Percentiles rank a stretch among this genome's conserved stretches.
Evolutionary conservation across 2,797 vertebrate genomes (phyloP).

Genomic region (Platalea minor): DNA sequence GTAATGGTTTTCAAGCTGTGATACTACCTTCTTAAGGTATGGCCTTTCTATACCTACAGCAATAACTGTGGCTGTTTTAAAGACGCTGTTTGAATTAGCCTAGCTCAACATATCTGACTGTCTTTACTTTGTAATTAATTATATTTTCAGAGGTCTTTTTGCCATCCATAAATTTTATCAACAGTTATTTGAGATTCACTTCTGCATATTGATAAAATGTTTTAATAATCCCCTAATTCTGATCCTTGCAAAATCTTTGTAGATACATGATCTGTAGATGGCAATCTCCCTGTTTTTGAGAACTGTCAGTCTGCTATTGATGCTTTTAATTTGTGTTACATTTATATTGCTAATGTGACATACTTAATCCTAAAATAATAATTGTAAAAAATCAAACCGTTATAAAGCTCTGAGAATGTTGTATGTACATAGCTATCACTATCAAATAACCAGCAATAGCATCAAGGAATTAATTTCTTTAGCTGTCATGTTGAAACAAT

Average conservation of each 20-base stretch:
- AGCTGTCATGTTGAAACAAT: background rate
- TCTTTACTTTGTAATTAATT: background rate
- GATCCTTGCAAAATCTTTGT: background rate
- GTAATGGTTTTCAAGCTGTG: background rate
- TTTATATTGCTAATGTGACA: background rate
- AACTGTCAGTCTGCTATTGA: background rate
- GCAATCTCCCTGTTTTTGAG: background rate
- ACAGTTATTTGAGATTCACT: background rate
- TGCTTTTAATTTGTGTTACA: background rate
- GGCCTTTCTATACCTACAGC: background rate
- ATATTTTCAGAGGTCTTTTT: background rate
- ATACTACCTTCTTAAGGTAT: background rate
- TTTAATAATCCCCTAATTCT: background rate
- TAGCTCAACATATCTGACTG: background rate
- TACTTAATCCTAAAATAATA: background rate
- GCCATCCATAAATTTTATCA: background rate
- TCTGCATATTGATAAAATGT: background rate
- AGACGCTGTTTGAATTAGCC: background rate
- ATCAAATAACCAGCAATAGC: background rate
- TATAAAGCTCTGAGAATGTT: background rate
- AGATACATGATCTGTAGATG: background rate
- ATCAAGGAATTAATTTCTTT: background rate
- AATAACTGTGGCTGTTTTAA: background rate
- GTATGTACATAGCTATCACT: background rate
- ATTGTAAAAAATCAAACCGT: background rate